Evolutionary conservation across 2,888 invertebrate species (phyloP).

Genomic region (Lasioglossum morio): DNA sequence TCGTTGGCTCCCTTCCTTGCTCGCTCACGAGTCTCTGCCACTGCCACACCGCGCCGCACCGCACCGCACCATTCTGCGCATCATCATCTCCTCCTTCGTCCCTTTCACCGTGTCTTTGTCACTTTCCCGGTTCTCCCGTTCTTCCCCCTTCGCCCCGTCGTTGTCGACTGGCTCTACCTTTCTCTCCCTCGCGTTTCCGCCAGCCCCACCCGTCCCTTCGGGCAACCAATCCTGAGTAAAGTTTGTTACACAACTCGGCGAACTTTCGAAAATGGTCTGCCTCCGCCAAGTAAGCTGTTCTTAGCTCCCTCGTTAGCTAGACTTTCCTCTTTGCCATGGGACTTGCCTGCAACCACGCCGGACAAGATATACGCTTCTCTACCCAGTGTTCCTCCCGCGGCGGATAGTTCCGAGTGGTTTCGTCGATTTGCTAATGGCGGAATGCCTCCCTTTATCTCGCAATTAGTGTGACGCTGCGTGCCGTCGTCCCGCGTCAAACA

Average conservation of each 20-base stretch:
- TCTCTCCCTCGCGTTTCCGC: conserved; percentile 62
- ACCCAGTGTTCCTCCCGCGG: conserved; percentile 19
- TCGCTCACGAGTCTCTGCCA: not conserved
- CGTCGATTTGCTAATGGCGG: conserved; percentile 15
- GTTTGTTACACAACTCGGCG: conserved; percentile 84
- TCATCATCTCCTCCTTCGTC: conserved; percentile 48
- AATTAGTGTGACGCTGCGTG: not conserved
- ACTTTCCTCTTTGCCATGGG: conserved; percentile 74
- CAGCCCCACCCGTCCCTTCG: conserved; percentile 80
- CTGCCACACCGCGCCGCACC: conserved; percentile 1
- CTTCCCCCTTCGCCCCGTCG: conserved; percentile 7
- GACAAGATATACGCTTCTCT: conserved; percentile 49
- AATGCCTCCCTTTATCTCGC: conserved; percentile 9
- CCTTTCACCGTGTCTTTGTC: conserved; percentile 41
- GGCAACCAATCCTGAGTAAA: conserved; percentile 84
- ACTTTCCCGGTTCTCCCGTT: conserved; percentile 33
- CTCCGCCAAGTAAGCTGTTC: conserved; percentile 78
- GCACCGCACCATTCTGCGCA: conserved; percentile 17
- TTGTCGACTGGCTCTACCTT: conserved; percentile 6
- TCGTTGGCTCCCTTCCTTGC: conserved; percentile 53
- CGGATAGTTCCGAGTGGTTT: conserved; percentile 18
- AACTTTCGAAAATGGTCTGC: conserved; percentile 81
- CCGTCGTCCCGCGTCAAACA: not conserved
- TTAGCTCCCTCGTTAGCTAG: conserved; percentile 76
- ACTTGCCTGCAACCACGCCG: conserved; percentile 72